Evolutionary conservation across 2,888 invertebrate genomes (phyloP).

Genomic region (Lasioglossum leucozonium): DNA sequence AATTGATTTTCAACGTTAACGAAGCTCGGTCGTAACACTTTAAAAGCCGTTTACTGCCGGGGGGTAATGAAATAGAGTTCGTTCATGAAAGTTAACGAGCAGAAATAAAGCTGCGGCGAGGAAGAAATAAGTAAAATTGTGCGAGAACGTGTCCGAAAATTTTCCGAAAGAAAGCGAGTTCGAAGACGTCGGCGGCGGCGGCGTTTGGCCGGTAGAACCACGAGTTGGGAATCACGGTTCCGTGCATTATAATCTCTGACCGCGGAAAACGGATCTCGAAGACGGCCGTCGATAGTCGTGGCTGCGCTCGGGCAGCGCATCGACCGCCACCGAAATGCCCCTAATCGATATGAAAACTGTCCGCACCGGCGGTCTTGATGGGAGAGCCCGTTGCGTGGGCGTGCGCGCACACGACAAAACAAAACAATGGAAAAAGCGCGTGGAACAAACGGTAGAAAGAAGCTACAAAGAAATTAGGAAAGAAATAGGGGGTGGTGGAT

Average conservation of each 20-base stretch:
- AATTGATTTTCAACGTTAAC: not conserved
- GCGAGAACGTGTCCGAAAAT: not conserved
- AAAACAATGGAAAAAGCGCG: conserved; percentile 19
- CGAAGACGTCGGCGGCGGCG: not conserved
- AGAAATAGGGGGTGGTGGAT: conserved; percentile 40
- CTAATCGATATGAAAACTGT: conserved; percentile 60
- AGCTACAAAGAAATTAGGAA: conserved; percentile 64
- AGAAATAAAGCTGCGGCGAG: not conserved
- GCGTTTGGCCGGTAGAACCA: not conserved
- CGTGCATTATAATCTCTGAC: not conserved
- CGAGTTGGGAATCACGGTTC: not conserved
- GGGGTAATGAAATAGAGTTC: not conserved
- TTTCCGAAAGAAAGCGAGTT: not conserved
- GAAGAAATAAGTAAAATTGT: not conserved
- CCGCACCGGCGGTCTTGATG: conserved; percentile 21
- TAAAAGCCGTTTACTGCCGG: not conserved
- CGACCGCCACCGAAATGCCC: conserved; percentile 23
- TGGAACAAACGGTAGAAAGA: conserved; percentile 46
- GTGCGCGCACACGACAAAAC: conserved; percentile 19
- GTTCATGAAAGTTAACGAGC: not conserved
- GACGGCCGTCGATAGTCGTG: not conserved
- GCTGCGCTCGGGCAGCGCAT: not conserved
- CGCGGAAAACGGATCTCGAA: not conserved
- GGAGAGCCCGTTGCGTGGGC: not conserved
- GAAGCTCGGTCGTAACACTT: not conserved